A percentile compares a stretch with the other conserved stretches of the same genome.
Evolutionary conservation across 2,888 invertebrate species (phyloP).

Genomic region (Papilio elwesi): DNA sequence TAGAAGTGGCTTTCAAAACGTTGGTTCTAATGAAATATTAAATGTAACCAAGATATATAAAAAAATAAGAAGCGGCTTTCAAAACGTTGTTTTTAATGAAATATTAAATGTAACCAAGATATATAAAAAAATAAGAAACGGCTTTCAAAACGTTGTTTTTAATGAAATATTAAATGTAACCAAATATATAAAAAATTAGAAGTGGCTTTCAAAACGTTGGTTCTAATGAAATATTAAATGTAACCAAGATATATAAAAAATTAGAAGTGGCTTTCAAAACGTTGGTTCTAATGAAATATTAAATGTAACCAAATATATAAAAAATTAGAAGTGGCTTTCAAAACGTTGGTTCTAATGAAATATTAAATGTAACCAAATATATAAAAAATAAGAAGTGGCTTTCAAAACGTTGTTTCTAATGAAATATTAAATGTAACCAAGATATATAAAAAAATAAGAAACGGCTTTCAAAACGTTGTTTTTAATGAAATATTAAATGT

Average conservation of each 20-base stretch:
- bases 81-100: constrained; percentile 20
- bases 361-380: constrained; percentile 21
- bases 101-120: constrained; percentile 21
- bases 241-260: constrained; percentile 9
- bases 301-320: constrained; percentile 15
- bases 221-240: constrained; percentile 31
- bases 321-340: constrained; percentile 6
- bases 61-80: constrained; percentile 4
- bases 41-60: constrained; percentile 14
- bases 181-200: constrained; percentile 6
- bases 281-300: constrained; percentile 26
- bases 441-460: constrained; percentile 14
- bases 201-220: constrained; percentile 1
- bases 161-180: constrained; percentile 33
- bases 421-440: constrained; percentile 27
- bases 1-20: constrained; percentile 1
- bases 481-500: constrained; percentile 32
- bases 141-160: background rate
- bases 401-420: constrained; percentile 13
- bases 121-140: constrained; percentile 14
- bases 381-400: constrained; percentile 7
- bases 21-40: constrained; percentile 26
- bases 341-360: constrained; percentile 20
- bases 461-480: background rate
- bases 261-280: constrained; percentile 1